Evolutionary conservation across 2,888 invertebrate species (phyloP), one percentile per base, ranked within the genome.

Genomic region (Brachyptera putata): DNA sequence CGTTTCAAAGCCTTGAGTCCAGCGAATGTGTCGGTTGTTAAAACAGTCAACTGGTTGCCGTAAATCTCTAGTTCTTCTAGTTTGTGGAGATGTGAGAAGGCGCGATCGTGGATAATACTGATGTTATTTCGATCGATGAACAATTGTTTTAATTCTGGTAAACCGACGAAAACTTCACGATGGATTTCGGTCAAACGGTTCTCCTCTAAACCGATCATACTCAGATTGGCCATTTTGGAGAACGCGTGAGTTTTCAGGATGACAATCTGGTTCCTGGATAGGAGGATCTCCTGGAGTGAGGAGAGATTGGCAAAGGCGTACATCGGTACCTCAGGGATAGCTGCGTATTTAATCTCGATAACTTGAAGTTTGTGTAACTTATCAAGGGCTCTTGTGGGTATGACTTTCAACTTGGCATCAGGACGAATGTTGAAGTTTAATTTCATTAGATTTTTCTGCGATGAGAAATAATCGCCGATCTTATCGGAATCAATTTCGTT

Each of bases 121-220:
- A 98, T 77, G 41, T 84, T 83, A 77, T 98, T 99, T 74, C 92
- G 91, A 75, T 94, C 89, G 1, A 98, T 79, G 63, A 91, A 80
- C 64, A 96, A 79, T 50, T 86, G 86, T 73, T 90, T 88, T 65
- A 86, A 26, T 14, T 49, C 37, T 0, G 90, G 89, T 58, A 91
- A 72, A 71, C 87, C 84, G 49, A 83, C 80, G 72, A 92, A 91
- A 1, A 86, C 85, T 68, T 85, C 83, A 56, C 84, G 68, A 67
- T 84, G 84, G 58, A 92, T 82, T 71, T 88, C 88, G 13, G 83
- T 78, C 66, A 92, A 86, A 71, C 82, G 80, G 75, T 92, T 92
- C 65, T 86, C 79, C 66, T 83, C 80, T n/a, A 85, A 71, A 72
- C 84, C 85, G 65, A 92, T 78, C 41, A 81, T 77, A 1, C 83